Base-by-base conservation (phyloP, 2,888 invertebrate species). In the Xylophagus ater region DNA sequence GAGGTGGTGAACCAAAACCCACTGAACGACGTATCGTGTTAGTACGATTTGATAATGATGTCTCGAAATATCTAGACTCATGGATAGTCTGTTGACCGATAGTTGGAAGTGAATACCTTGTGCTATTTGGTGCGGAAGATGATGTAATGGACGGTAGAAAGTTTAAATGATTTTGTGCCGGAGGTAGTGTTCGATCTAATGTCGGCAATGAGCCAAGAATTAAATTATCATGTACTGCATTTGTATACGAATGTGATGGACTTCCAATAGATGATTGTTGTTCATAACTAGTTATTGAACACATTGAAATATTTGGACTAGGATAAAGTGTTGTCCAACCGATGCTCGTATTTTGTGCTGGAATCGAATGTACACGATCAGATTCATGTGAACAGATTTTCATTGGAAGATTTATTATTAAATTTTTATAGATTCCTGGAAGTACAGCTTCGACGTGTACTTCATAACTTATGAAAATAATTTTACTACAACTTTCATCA, bases 351-450 rank as follows among this genome's bases (percentile, higher is more conserved):
- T 48, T 6, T 43, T 50, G 6, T 48, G 45, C 48, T 39, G 50
- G 45, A 14, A 31, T 30, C 41, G 50, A n/a, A 12, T 53, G 51
- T 3, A 52, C 44, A 4, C 49, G 49, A 23, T n/a, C 47, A 19
- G 53, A 39, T 20, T 49, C 43, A 13, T 53, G 52, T 3, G 60
- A 59, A 32, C 58, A 62, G 2, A 63, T 52, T 42, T 51, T 54
- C 35, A 63, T 54, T 7, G 60, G 60, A 39, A 64, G 47, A 43
- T 55, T 54, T 4, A 63, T 47, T 23, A 56, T 51, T 13, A 65
- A 46, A 50, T 64, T 64, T 48, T 65, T 64, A 37, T 61, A 61
- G 34, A 64, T 56, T 1, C 65, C 62, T 3, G 60, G 56, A 36
- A 64, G 43, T 29, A 62, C 58, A 2, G 62, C 64, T 44, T 65